Percentiles rank a stretch among this genome's conserved stretches.
Conservation (phyloP, 2,888 invertebrate genomes). For the Diarsia mendica region DNA sequence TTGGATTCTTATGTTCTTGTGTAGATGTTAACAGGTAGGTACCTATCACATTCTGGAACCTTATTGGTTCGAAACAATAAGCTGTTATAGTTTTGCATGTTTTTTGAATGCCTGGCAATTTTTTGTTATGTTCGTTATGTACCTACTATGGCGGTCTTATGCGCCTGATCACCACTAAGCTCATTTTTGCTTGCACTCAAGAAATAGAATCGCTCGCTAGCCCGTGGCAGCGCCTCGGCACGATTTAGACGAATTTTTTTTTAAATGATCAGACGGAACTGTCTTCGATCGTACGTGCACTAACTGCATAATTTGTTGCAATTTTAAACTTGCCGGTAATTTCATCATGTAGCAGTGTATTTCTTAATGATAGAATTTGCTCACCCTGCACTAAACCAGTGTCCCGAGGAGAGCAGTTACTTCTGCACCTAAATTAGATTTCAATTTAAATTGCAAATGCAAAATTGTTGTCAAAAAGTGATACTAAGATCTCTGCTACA, state of each 20-base stretch:
- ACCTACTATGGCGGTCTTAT: no score
- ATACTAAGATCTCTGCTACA: neutral
- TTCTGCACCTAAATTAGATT: neutral
- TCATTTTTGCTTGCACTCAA: no score
- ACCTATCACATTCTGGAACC: neutral
- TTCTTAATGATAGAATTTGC: neutral
- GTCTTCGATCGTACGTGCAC: no score
- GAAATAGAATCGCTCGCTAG: no score
- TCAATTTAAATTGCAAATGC: neutral
- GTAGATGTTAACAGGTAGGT: neutral
- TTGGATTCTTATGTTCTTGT: neutral
- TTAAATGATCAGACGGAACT: no score
- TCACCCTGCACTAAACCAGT: neutral
- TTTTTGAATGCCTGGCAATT: neutral
- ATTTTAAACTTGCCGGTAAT: neutral
- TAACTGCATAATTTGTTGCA: no score
- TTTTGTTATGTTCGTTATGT: no score
- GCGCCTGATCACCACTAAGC: no score
- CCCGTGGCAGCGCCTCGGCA: no score
- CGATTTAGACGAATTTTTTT: no score
- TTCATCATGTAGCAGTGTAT: neutral
- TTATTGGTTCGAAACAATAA: neutral
- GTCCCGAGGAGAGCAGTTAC: neutral
- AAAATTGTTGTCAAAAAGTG: neutral
- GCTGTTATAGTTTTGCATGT: neutral